These are phyloP conservation scores for Dolomedes plantarius DNA, from an alignment of 2,888 invertebrate genomes.

Conservation along the genomic window DNA sequence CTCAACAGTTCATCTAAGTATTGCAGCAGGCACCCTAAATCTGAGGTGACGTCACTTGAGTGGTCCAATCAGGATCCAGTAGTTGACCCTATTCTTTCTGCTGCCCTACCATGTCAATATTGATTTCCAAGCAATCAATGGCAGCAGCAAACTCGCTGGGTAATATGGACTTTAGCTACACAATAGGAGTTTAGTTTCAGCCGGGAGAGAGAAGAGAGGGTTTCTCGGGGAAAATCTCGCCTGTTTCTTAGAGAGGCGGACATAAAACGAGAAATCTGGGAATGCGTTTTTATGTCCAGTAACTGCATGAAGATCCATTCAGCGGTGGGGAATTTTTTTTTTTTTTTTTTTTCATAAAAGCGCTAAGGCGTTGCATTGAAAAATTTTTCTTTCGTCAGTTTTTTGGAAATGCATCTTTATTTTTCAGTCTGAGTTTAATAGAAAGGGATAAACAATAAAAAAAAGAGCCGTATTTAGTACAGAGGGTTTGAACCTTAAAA, in stretches of 20 bases:
- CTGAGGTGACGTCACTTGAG: slow-evolving; percentile 62
- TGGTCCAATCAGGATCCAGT: slow-evolving; percentile 70
- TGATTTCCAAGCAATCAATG: slow-evolving; percentile 67
- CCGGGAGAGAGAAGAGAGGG: not conserved
- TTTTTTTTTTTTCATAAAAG: too few relatives aligned
- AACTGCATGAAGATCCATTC: not conserved
- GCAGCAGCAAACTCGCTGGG: slow-evolving; percentile 49
- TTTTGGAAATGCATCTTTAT: too few relatives aligned
- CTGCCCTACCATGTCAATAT: slow-evolving; percentile 69
- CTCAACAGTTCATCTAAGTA: slow-evolving; percentile 49
- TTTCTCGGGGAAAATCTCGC: not conserved
- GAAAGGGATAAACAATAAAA: too few relatives aligned
- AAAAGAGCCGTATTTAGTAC: too few relatives aligned
- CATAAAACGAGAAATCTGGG: too few relatives aligned
- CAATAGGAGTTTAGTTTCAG: slow-evolving; percentile 62
- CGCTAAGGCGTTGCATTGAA: too few relatives aligned
- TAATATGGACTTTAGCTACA: slow-evolving; percentile 67
- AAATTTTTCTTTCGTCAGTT: too few relatives aligned
- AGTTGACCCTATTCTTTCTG: slow-evolving; percentile 71
- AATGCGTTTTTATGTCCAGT: not conserved
- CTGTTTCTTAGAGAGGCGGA: not conserved
- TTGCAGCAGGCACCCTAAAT: slow-evolving; percentile 26
- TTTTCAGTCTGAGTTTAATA: too few relatives aligned
- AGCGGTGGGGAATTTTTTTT: too few relatives aligned
- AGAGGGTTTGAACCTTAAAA: too few relatives aligned